Conservation (phyloP, 2,888 invertebrate species). For the Macrophya alboannulata region DNA sequence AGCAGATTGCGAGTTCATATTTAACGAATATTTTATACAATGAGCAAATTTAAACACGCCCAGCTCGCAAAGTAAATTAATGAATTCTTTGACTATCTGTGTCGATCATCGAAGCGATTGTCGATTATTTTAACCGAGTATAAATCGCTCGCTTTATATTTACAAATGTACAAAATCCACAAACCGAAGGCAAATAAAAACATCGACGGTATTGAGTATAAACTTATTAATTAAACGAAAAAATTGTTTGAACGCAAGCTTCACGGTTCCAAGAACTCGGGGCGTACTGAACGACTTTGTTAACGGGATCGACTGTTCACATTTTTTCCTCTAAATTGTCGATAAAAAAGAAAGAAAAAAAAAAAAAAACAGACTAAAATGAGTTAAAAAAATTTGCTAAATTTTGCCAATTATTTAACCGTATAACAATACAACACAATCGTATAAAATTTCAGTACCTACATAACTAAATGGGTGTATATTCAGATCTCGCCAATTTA, state of each 20-base stretch:
- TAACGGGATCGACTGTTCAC: background rate
- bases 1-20: background rate
- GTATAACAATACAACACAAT: no score
- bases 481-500: no score
- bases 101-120: background rate
- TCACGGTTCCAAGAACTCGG: background rate
- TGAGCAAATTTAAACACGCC: background rate
- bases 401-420: no score
- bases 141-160: background rate
- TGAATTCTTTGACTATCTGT: background rate
- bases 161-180: background rate
- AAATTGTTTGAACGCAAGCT: background rate
- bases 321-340: background rate
- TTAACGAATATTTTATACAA: background rate
- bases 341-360: no score
- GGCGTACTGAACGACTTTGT: background rate
- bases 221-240: conserved; percentile 2
- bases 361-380: no score
- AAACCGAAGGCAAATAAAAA: background rate
- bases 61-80: no score
- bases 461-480: no score
- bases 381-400: no score
- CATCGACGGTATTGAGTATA: background rate
- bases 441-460: no score
- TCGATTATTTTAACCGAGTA: background rate